A percentile compares a stretch with the other conserved stretches of the same genome.
phyloP scores from a whole-genome alignment of 2,888 invertebrate genomes.

The Drosophila mercatorum region DNA sequence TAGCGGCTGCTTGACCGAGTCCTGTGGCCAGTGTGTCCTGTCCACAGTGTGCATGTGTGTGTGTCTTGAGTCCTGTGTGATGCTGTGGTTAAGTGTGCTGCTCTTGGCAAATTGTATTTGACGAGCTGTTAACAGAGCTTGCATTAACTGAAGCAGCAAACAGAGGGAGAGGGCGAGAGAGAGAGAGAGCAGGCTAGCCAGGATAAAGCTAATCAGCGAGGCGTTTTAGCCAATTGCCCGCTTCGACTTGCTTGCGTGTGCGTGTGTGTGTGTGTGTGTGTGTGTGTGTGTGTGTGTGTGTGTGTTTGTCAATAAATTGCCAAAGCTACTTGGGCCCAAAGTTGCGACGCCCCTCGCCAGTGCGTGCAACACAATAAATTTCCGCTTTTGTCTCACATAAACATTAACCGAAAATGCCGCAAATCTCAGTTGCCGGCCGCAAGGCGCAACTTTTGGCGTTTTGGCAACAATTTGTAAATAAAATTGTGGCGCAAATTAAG shows the following conservation, averaged over 20 bases:
- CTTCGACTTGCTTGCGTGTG: constrained; percentile 27
- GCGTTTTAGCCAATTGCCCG: constrained; percentile 51
- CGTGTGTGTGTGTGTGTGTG: constrained; percentile 15
- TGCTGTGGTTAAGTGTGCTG: constrained; percentile 33
- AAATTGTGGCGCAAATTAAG: constrained; percentile 83
- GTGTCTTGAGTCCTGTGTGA: constrained; percentile 5
- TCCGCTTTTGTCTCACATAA: constrained; percentile 71
- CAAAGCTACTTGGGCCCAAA: constrained; percentile 31
- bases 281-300: constrained; percentile 5
- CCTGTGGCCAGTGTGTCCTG: constrained; percentile 7
- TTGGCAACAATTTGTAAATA: constrained; percentile 82
- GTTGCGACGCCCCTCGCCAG: constrained; percentile 5
- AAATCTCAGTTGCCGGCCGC: constrained; percentile 66
- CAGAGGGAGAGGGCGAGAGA: not conserved
- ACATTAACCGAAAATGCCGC: constrained; percentile 75
- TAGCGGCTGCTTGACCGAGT: constrained; percentile 19
- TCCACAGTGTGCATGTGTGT: not conserved
- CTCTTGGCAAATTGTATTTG: constrained; percentile 64
- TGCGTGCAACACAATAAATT: constrained; percentile 69
- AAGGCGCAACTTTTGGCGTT: constrained; percentile 64
- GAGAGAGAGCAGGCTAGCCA: not conserved
- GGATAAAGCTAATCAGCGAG: constrained; percentile 64
- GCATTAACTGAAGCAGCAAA: constrained; percentile 42
- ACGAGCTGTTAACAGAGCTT: constrained; percentile 66
- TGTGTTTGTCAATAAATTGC: constrained; percentile 60